Evolutionary conservation across 2,797 vertebrate genomes (phyloP).

Genomic region (Hypotaenidia okinawae): DNA sequence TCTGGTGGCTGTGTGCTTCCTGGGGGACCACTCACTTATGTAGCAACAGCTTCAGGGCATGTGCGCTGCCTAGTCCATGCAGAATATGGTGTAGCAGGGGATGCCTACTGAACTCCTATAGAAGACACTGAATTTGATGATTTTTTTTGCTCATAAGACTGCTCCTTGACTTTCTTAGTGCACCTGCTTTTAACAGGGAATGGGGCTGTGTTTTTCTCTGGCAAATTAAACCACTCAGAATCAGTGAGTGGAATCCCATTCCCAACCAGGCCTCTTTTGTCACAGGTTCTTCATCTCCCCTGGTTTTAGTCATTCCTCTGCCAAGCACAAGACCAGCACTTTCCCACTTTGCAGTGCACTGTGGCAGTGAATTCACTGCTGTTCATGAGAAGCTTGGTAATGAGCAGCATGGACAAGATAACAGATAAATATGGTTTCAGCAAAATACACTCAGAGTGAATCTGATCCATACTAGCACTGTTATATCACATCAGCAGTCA

Average conservation of each 20-base stretch:
- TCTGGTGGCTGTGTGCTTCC: background rate
- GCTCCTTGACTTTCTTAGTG: background rate
- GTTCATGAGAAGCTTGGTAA: background rate
- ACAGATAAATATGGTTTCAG: background rate
- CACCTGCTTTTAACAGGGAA: background rate
- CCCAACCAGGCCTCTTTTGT: background rate
- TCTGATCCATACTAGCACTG: background rate
- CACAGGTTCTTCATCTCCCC: background rate
- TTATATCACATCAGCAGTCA: background rate
- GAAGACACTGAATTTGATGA: background rate
- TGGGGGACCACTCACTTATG: accelerated
- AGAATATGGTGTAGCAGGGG: background rate
- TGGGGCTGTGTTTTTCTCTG: background rate
- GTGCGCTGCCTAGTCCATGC: accelerated
- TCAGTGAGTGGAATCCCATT: background rate
- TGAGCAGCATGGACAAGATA: background rate
- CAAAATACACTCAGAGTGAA: background rate
- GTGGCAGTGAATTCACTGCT: background rate
- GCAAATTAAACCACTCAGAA: background rate
- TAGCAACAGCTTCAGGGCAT: background rate
- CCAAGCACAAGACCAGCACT: background rate
- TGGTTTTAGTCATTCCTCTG: background rate
- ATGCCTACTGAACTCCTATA: background rate
- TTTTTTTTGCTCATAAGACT: background rate
- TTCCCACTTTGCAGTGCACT: background rate